Conservation (phyloP, 2,113 vertebrate genomes). For the Orientallactaga bullata region DNA sequence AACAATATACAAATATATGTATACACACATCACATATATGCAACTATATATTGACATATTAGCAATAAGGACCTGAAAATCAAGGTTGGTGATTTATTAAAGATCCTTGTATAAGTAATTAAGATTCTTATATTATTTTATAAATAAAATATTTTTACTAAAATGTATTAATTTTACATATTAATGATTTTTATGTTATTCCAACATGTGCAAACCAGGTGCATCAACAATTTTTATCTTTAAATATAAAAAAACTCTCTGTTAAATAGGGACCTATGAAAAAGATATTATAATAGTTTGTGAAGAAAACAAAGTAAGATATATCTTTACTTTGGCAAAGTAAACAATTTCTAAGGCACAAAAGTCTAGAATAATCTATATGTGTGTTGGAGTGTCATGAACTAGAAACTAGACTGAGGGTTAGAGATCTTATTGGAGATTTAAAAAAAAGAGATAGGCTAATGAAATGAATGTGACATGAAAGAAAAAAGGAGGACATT, state of each 20-base stretch:
- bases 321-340: neutral
- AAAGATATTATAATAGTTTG: no score
- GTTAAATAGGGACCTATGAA: neutral
- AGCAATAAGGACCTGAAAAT: neutral
- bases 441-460: no score
- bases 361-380: neutral
- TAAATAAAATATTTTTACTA: neutral
- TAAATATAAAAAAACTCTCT: conserved; percentile 1
- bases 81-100: neutral
- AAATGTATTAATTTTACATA: neutral
- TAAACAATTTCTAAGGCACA: neutral
- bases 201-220: neutral
- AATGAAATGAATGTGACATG: no score
- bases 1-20: no score
- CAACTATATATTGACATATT: neutral
- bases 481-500: neutral
- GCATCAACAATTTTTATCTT: neutral
- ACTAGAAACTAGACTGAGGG: no score
- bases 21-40: neutral
- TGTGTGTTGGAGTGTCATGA: no score
- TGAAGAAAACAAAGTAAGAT: no score
- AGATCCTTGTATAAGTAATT: neutral
- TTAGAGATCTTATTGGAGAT: no score
- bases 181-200: neutral
- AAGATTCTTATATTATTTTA: neutral